These are phyloP conservation scores for Andrena camellia DNA, from an alignment of 2,888 invertebrate genomes.

Conservation along the genomic window DNA sequence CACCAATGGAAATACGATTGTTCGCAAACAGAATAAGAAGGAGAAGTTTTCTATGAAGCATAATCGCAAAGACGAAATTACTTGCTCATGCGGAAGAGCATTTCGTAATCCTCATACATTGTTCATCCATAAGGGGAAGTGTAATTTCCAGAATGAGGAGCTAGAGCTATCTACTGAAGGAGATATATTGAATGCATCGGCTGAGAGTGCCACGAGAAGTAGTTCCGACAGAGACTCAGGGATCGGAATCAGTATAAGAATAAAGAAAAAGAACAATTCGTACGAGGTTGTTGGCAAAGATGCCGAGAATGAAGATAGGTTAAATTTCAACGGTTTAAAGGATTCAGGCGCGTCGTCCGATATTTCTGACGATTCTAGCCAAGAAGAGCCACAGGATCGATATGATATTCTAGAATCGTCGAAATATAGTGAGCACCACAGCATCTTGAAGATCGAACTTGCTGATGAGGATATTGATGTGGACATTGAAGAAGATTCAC, in stretches of 20 bases:
- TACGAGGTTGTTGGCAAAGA: conserved; percentile 81
- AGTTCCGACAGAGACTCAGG: conserved; percentile 79
- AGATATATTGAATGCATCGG: background rate
- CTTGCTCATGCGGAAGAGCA: conserved; percentile 76
- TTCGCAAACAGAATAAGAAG: background rate
- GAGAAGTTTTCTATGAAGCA: conserved; percentile 8
- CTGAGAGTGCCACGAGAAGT: conserved; percentile 38
- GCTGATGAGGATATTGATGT: conserved; percentile 77
- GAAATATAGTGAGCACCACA: conserved; percentile 75
- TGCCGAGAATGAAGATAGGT: conserved; percentile 65
- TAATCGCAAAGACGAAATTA: conserved; percentile 32
- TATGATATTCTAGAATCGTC: conserved; percentile 16
- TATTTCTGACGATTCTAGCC: conserved; percentile 49
- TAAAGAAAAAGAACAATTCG: conserved; percentile 82
- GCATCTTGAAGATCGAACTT: conserved; percentile 70
- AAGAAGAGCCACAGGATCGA: conserved; percentile 12
- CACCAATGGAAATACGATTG: background rate
- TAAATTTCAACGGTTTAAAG: conserved; percentile 53
- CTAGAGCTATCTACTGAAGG: background rate
- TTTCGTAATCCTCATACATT: conserved; percentile 78
- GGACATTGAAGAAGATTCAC: conserved; percentile 74
- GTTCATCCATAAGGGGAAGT: conserved; percentile 75
- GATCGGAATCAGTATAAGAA: conserved; percentile 81
- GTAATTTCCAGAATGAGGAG: conserved; percentile 56
- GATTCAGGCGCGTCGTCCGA: conserved; percentile 58